Evolutionary conservation across 2,888 invertebrate species (phyloP), one percentile per base, ranked within the genome.

Genomic region (Urechis unicinctus): DNA sequence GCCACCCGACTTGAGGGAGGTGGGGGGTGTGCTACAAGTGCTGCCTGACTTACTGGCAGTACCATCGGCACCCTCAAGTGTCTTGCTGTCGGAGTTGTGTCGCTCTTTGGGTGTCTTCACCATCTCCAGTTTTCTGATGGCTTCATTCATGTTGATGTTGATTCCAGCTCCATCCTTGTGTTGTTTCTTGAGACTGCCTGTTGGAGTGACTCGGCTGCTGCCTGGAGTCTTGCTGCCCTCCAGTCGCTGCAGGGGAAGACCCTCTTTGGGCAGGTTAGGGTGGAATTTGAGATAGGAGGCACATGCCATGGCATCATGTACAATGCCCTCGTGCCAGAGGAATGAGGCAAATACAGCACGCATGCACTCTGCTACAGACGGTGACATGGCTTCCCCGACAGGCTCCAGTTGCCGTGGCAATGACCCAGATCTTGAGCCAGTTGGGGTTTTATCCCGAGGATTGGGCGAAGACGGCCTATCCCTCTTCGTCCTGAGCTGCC

Each of bases 231-330:
- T 2, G 30, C 25, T 26, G 48, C 9, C 44, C 22, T 46, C 29
- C 26, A n/a, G n/a, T n/a, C n/a, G n/a, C n/a, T n/a, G n/a, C n/a
- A n/a, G n/a, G n/a, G n/a, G n/a, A n/a, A n/a, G 57, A 46, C 55
- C 26, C 26, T 58, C 59, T 55, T 75, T 77, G n/a, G 70, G 64
- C 13, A 78, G 69, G 58, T 76, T 73, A 44, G 76, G 77, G 61
- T 79, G 78, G 61, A 96, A 96, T 79, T 94, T 94, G 6, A 97
- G 82, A 74, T 92, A 97, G 0, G 95, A 91, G 0, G 96, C 93
- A 73, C 94, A 95, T 0, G 96, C 94, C 87, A 97, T 96, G 4
- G 96, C 94, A 76, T 97, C 96, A 74, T 95, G 94, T 0, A 96
- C 94, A 48, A 96, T 87, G 17, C 94, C 91, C 80, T 96, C 95